Evolutionary conservation across 2,797 vertebrate genomes (phyloP).

Genomic region (Eleutherodactylus coqui): DNA sequence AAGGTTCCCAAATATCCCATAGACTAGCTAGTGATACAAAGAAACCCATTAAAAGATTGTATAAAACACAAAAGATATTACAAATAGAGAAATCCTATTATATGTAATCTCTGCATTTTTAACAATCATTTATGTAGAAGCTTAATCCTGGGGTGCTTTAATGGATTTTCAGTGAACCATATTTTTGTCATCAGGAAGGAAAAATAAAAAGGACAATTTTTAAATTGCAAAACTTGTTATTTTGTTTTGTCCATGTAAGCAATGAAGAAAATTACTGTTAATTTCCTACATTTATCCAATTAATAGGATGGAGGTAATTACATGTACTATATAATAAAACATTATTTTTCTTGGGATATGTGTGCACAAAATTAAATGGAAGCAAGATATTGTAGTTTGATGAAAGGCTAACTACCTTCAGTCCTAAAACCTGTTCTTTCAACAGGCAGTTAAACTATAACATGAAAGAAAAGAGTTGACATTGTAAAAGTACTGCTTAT

Average conservation of each 20-base stretch:
- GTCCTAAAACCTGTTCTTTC: neutral
- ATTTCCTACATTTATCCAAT: constrained; percentile 73
- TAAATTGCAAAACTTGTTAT: constrained; percentile 60
- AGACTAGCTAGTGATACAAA: neutral
- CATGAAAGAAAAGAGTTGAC: neutral
- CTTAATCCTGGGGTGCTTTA: constrained; percentile 28
- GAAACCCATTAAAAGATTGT: constrained; percentile 22
- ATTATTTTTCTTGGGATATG: constrained; percentile 69
- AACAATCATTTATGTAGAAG: constrained; percentile 19
- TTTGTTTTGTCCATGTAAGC: constrained; percentile 68
- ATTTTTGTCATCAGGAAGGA: constrained; percentile 66
- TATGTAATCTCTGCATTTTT: constrained; percentile 12
- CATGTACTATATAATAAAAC: constrained; percentile 68
- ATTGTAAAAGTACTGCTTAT: neutral
- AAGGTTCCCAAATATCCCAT: neutral
- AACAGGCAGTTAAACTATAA: neutral
- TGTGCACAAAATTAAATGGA: constrained; percentile 64
- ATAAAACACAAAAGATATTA: constrained; percentile 29
- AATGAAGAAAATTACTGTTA: constrained; percentile 71
- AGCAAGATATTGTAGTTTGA: constrained; percentile 9
- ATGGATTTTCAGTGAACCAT: constrained; percentile 62
- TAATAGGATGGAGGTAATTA: constrained; percentile 55
- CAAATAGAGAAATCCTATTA: neutral
- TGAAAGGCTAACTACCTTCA: neutral
- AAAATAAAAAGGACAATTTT: constrained; percentile 61